Percentiles rank a stretch among this genome's conserved stretches.
These are phyloP conservation scores for Lasioglossum figueresi DNA, from an alignment of 2,888 invertebrate species.

Conservation along the genomic window DNA sequence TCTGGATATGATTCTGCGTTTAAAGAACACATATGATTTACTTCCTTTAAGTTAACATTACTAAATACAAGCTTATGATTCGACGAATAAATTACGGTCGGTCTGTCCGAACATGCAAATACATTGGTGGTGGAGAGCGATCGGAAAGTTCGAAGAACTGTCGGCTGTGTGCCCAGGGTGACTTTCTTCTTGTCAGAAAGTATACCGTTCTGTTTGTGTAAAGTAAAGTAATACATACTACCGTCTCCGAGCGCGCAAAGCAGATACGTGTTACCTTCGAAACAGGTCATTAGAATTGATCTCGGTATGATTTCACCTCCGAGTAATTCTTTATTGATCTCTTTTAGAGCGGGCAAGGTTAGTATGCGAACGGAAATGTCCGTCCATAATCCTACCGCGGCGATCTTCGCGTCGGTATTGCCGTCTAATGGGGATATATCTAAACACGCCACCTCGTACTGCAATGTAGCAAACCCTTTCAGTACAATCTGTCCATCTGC, in stretches of 20 bases:
- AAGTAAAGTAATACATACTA: conserved; percentile 97
- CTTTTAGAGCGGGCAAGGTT: conserved; percentile 91
- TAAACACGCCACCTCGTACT: conserved; percentile 98
- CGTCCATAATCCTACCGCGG: conserved; percentile 98
- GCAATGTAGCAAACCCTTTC: conserved; percentile 89
- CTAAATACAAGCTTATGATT: conserved; percentile 99
- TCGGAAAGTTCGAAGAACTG: conserved; percentile 94
- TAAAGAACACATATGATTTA: conserved; percentile 98
- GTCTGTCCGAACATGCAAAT: conserved; percentile 99
- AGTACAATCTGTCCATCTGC: conserved; percentile 87
- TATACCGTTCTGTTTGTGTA: conserved; percentile 90
- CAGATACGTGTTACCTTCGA: conserved; percentile 95
- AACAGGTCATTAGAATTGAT: conserved; percentile 96
- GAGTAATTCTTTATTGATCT: conserved; percentile 93
- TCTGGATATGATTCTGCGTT: conserved; percentile 98
- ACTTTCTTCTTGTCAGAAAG: conserved; percentile 97
- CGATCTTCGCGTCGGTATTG: conserved; percentile 88
- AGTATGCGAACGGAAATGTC: conserved; percentile 97
- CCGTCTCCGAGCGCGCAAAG: conserved; percentile 98
- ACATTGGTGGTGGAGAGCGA: conserved; percentile 97
- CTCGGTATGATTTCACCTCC: conserved; percentile 98
- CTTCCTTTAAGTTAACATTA: conserved; percentile 97
- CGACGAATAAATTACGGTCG: conserved; percentile 99
- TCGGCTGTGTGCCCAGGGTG: conserved; percentile 98
- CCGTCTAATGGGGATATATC: conserved; percentile 93